phyloP scores from a whole-genome alignment of 2,888 invertebrate genomes.

The Caenorhabditis sp. region DNA sequence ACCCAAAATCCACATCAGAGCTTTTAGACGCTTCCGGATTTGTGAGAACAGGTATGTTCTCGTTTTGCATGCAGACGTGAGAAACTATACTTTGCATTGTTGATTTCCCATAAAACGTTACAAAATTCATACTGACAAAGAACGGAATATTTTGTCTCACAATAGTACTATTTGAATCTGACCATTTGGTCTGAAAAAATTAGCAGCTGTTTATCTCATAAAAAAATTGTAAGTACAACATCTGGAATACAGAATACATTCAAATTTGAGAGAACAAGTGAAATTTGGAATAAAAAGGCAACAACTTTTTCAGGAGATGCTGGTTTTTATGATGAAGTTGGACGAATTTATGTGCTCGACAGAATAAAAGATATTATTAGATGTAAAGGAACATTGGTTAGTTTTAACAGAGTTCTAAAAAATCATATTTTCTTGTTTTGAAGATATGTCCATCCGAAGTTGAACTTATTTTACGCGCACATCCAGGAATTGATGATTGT shows the following conservation, averaged over 20 bases:
- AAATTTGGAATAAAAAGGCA: background rate
- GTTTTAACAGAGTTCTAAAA: constrained; percentile 2
- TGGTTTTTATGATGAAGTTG: constrained; percentile 83
- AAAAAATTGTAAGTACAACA: too few relatives aligned
- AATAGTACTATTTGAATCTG: background rate
- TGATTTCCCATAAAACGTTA: too few relatives aligned
- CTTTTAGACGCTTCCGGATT: constrained; percentile 81
- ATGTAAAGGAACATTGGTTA: constrained; percentile 61
- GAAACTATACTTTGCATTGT: too few relatives aligned
- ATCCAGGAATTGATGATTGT: constrained; percentile 67
- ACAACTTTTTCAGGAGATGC: constrained; percentile 76
- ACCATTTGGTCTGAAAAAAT: background rate
- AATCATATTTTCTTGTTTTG: background rate
- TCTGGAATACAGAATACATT: too few relatives aligned
- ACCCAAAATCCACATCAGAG: constrained; percentile 78
- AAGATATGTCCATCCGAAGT: constrained; percentile 68
- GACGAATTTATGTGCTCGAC: constrained; percentile 83
- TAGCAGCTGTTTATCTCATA: too few relatives aligned
- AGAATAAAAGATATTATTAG: constrained; percentile 85
- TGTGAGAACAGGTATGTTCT: constrained; percentile 76
- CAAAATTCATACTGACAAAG: too few relatives aligned
- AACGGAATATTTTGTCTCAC: background rate
- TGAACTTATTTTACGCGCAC: constrained; percentile 58
- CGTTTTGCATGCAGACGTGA: too few relatives aligned
- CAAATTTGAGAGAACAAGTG: constrained; percentile 72